Evolutionary conservation across 2,888 invertebrate genomes (phyloP).

Genomic region (Drosophila anomalata): DNA sequence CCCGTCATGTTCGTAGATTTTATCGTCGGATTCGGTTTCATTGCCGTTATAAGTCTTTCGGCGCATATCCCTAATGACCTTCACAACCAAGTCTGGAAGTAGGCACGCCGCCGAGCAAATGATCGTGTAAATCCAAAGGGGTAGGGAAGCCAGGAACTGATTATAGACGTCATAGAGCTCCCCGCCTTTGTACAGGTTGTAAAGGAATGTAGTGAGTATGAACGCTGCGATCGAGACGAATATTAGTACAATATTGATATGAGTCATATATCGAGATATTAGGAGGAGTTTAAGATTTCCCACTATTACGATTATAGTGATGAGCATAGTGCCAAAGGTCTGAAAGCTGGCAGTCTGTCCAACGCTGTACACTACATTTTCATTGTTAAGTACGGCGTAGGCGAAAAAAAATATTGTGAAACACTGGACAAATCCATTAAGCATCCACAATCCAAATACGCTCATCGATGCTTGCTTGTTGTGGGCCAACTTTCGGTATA

Average conservation of each 20-base stretch:
- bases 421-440: constrained; percentile 87
- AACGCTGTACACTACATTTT: constrained; percentile 84
- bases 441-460: constrained; percentile 87
- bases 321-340: constrained; percentile 86
- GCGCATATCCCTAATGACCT: constrained; percentile 60
- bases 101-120: constrained; percentile 84
- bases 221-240: constrained; percentile 85
- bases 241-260: constrained; percentile 84
- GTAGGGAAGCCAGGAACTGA: constrained; percentile 84
- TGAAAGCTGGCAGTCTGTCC: constrained; percentile 85
- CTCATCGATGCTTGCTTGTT: constrained; percentile 87
- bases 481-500: constrained; percentile 87
- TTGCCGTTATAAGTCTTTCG: neutral
- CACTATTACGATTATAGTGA: constrained; percentile 85
- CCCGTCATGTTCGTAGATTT: neutral
- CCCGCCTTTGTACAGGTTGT: constrained; percentile 85
- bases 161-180: constrained; percentile 86
- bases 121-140: constrained; percentile 86
- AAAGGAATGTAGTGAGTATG: constrained; percentile 85
- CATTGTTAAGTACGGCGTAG: constrained; percentile 81
- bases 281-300: constrained; percentile 87
- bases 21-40: neutral
- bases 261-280: constrained; percentile 86
- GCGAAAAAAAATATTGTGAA: constrained; percentile 86
- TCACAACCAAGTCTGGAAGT: constrained; percentile 85